These are phyloP conservation scores for Syngnathoides biaculeatus DNA, from an alignment of 2,113 vertebrate genomes.

Conservation along the genomic window DNA sequence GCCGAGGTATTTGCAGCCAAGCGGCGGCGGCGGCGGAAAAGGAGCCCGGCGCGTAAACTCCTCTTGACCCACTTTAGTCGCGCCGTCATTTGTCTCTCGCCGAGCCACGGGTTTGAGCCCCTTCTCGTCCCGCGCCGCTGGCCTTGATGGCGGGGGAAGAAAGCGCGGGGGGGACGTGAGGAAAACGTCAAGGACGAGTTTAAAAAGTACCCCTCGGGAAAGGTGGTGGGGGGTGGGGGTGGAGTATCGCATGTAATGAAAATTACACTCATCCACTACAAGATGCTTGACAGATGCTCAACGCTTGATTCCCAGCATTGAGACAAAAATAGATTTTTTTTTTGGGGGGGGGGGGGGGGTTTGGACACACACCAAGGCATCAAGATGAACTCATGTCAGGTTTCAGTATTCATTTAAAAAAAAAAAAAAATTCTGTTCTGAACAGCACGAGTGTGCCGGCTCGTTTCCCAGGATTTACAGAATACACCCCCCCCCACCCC, in stretches of 20 bases:
- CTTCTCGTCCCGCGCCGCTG: background rate
- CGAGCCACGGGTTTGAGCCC: conserved; percentile 52
- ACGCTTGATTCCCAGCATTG: background rate
- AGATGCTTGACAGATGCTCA: background rate
- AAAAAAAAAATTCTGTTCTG: too few species aligned
- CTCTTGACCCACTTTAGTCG: conserved; percentile 70
- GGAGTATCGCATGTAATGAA: background rate
- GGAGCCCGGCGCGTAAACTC: conserved; percentile 42
- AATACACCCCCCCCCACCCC: background rate
- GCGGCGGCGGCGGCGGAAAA: conserved; percentile 25
- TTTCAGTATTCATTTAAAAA: too few species aligned
- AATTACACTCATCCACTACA: background rate
- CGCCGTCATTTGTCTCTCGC: conserved; percentile 48
- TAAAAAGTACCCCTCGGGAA: background rate
- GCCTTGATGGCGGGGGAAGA: background rate
- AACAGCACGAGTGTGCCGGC: background rate
- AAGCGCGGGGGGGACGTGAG: background rate
- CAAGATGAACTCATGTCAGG: background rate
- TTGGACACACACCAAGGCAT: background rate
- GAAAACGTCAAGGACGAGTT: background rate
- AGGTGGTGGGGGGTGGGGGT: too few species aligned
- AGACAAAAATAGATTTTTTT: background rate
- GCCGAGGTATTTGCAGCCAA: conserved; percentile 57
- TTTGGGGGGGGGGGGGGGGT: too few species aligned
- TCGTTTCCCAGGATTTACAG: background rate